Base-by-base conservation (phyloP, 2,113 vertebrate species). In the Chroicocephalus ridibundus region DNA sequence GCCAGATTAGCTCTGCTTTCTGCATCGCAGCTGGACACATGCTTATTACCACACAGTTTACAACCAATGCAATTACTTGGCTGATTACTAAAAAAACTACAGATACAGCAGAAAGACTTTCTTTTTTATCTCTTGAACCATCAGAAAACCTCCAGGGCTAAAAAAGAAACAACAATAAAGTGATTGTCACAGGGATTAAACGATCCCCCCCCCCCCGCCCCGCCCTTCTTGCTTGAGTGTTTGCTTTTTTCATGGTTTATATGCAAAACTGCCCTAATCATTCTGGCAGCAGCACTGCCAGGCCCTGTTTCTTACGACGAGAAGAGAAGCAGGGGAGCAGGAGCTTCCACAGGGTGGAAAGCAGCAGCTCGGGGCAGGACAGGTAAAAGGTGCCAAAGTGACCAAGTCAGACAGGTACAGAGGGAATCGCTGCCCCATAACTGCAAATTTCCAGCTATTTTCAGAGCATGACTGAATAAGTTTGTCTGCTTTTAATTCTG, bases 201-300 rank as follows among this genome's bases (percentile, higher is more conserved):
- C 54, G 0, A 36, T 49, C 64, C 31, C 6, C 1, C 0, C 1
- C 15, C 13, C 13, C 9, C 18, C 40, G 12, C 13, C 8, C 8
- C 1, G 0, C 2, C 4, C 1, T 6, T 32, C 6, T 47, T 57
- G 9, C 14, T 79, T 7, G 19, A n/a, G 25, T 29, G n/a, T 81
- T 90, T 86, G 58, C 11, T 55, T 80, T 87, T 94, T 80, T 81
- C 7, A 47, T 54, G 60, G 47, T 77, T 86, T 83, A 46, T 55
- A 36, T 7, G 38, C 72, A 72, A n/a, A 81, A 61, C 24, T 88
- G 34, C 57, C 38, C 52, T 52, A 14, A 40, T 77, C 18, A 16
- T 46, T 36, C 69, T 79, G 81, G 61, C 44, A 46, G 82, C 34
- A 62, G 60, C 51, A 54, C 6, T 74, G 80, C 71, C 60, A 81